These are phyloP conservation scores for Eledona agricola DNA, from an alignment of 2,888 invertebrate species.

Conservation along the genomic window DNA sequence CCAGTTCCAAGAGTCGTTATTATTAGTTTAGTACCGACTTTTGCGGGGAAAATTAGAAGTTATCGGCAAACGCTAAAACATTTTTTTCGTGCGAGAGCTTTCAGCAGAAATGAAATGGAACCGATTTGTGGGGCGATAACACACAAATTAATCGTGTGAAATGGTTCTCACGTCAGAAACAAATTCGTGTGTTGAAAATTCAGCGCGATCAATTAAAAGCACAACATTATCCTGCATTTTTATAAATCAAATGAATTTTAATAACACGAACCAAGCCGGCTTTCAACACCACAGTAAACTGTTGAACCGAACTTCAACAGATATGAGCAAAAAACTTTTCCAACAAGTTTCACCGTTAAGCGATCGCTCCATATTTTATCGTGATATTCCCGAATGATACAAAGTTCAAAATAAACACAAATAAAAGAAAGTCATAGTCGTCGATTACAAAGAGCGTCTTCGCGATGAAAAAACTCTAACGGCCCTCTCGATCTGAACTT, in stretches of 20 bases:
- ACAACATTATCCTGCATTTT: slow-evolving; percentile 7
- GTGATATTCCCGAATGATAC: slow-evolving; percentile 11
- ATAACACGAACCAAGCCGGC: slow-evolving; percentile 1
- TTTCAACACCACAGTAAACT: slow-evolving; percentile 2
- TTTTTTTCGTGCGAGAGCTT: not conserved
- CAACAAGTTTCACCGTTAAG: slow-evolving; percentile 6
- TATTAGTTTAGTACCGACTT: no score
- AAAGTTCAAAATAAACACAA: slow-evolving; percentile 19
- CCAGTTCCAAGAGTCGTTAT: no score
- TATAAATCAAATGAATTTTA: slow-evolving; percentile 11
- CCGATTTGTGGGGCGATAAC: slow-evolving; percentile 5
- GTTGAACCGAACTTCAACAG: not conserved
- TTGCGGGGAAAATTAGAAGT: no score
- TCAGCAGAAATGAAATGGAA: slow-evolving; percentile 4
- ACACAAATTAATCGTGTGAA: slow-evolving; percentile 17
- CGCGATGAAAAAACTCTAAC: no score
- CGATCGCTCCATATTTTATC: slow-evolving; percentile 15
- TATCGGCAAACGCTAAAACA: no score
- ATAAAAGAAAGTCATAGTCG: slow-evolving; percentile 10
- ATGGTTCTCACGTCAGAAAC: slow-evolving; percentile 13
- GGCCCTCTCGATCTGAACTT: no score
- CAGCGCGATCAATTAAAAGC: slow-evolving; percentile 8
- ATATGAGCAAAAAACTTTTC: slow-evolving; percentile 4
- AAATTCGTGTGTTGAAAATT: slow-evolving; percentile 8
- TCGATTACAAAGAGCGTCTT: slow-evolving; percentile 1